phyloP scores from a whole-genome alignment of 2,888 invertebrate genomes.

The Napeogenes sylphis region DNA sequence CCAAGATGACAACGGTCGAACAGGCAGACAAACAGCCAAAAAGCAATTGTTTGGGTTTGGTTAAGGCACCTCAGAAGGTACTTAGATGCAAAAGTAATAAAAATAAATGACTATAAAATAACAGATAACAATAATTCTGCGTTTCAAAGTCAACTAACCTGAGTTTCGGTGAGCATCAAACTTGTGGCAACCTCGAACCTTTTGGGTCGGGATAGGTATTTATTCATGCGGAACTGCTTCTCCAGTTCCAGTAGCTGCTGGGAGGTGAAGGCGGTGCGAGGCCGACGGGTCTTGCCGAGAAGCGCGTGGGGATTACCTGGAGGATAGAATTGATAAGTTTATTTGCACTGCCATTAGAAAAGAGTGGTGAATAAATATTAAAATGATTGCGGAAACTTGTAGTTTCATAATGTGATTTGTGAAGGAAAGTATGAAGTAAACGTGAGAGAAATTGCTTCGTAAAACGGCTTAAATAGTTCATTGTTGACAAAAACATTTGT shows the following conservation, averaged over 20 bases:
- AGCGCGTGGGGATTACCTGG: constrained; percentile 83
- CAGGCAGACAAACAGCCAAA: no score
- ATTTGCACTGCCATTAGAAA: neutral
- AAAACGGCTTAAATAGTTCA: no score
- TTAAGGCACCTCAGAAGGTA: no score
- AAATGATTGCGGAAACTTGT: constrained; percentile 4
- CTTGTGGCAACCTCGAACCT: constrained; percentile 99
- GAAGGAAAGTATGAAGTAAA: no score
- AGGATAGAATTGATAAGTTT: constrained; percentile 16
- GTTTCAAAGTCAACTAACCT: constrained; percentile 78
- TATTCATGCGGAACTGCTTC: constrained; percentile 99
- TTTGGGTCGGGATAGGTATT: constrained; percentile 98
- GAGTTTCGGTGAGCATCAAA: constrained; percentile 98
- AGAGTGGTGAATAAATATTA: neutral
- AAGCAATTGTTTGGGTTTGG: no score
- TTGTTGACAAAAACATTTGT: no score
- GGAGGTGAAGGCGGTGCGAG: constrained; percentile 98
- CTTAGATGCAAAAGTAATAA: no score
- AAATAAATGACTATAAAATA: no score
- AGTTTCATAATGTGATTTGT: neutral
- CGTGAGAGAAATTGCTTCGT: no score
- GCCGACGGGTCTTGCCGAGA: constrained; percentile 80
- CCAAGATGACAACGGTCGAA: no score
- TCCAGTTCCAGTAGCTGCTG: constrained; percentile 98
- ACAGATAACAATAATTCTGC: neutral